Evolutionary conservation across 2,113 vertebrate species (phyloP), one percentile per base, ranked within the genome.

Genomic region (Pangasianodon gigas): DNA sequence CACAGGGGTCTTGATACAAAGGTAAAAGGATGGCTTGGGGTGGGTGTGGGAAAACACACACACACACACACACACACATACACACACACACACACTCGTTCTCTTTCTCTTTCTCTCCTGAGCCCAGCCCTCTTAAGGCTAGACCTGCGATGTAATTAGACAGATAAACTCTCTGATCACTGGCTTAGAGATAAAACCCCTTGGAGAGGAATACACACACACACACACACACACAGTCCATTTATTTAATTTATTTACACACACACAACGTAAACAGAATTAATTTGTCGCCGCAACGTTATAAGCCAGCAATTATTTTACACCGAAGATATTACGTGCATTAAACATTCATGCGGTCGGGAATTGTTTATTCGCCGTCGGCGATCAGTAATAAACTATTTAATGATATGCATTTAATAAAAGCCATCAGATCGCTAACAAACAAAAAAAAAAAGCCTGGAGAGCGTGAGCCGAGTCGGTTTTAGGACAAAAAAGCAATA

Each of bases 101-200:
- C 86, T 32, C 85, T 11, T 69, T 46, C 54, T 26, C 48, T 52
- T 77, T 89, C 92, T 92, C 92, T 92, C 90, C 91, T 90, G 94
- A 94, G 91, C 92, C 79, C 81, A 74, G 91, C 80, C 93, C 93
- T 92, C 88, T 91, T 90, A 94, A 95, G 95, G 95, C 95, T 94
- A 94, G 93, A 41, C 93, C 91, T 92, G 95, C 92, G 91, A 95
- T 93, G 95, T 96, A 96, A 96, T 96, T 96, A 96, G 93, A 95
- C 92, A 94, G 95, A 95, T 95, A 95, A 95, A 95, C 92, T 88
- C 46, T 89, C 89, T 93, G 95, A 94, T 95, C 93, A 93, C 93
- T 92, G 93, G 91, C 86, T 91, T 89, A 83, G 69, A 93, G 96
- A 96, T 96, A 96, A 95, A 94, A 91, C 93, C 71, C 87, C 93